These are phyloP conservation scores for Rapana venosa DNA, from an alignment of 2,888 invertebrate genomes.

Conservation along the genomic window DNA sequence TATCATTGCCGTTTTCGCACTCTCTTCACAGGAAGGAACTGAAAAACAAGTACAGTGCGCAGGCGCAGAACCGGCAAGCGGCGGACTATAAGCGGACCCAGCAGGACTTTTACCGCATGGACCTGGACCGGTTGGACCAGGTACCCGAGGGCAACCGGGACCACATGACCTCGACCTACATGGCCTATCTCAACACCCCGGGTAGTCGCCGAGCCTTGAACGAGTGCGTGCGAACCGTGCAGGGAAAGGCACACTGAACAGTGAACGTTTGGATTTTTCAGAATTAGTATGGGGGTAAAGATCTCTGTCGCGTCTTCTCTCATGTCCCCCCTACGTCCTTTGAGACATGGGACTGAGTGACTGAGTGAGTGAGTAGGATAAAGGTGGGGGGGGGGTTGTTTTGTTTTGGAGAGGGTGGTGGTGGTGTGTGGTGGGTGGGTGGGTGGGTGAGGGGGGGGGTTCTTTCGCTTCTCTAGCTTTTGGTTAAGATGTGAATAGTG, in stretches of 20 bases:
- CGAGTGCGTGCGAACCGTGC: slow-evolving; percentile 68
- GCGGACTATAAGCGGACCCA: slow-evolving; percentile 74
- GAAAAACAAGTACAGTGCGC: slow-evolving; percentile 66
- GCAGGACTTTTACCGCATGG: slow-evolving; percentile 77
- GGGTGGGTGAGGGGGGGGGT: neutral
- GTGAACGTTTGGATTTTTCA: neutral
- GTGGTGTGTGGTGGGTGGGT: neutral
- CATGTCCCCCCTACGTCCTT: too few relatives aligned
- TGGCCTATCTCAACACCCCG: slow-evolving; percentile 77
- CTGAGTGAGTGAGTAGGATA: neutral
- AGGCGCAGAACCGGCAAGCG: slow-evolving; percentile 66
- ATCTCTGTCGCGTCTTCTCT: too few relatives aligned
- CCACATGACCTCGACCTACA: slow-evolving; percentile 74
- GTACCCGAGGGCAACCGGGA: slow-evolving; percentile 68
- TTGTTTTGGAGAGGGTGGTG: neutral
- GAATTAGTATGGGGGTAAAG: too few relatives aligned
- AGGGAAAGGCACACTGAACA: slow-evolving; percentile 51
- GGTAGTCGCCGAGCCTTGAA: slow-evolving; percentile 74
- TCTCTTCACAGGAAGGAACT: slow-evolving; percentile 66
- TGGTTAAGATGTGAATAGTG: too few relatives aligned
- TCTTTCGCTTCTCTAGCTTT: too few relatives aligned
- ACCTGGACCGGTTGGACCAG: slow-evolving; percentile 74
- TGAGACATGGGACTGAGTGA: too few relatives aligned
- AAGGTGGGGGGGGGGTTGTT: neutral
- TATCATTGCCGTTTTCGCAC: neutral